Conservation (phyloP, 2,888 invertebrate species). For the Nomada fabriciana region DNA sequence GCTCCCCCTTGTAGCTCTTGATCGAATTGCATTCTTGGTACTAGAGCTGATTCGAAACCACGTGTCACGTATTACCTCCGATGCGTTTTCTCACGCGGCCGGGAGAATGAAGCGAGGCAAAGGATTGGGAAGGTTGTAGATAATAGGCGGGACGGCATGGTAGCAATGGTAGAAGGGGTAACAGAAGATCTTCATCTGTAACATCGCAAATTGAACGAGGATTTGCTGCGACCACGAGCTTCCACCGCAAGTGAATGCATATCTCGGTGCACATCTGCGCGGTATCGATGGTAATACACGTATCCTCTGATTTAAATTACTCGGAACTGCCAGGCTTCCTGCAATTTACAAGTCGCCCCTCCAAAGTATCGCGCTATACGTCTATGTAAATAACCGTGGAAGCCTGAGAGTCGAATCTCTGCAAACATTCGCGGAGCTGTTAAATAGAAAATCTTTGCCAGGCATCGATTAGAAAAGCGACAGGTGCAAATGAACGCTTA, state of each 20-base stretch:
- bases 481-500: no score
- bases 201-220: conserved; percentile 82
- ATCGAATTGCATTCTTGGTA: conserved; percentile 66
- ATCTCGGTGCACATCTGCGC: conserved; percentile 68
- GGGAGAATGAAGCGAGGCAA: conserved; percentile 58
- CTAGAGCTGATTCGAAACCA: conserved; percentile 66
- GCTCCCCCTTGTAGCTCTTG: conserved; percentile 63
- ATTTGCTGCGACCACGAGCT: conserved; percentile 79
- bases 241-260: conserved; percentile 81
- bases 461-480: not conserved
- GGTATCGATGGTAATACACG: conserved; percentile 65
- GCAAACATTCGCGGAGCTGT: not conserved
- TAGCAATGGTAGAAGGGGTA: conserved; percentile 48
- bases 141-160: conserved; percentile 51
- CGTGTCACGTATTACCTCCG: conserved; percentile 72
- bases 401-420: not conserved
- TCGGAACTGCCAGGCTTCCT: conserved; percentile 47
- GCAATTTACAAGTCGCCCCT: conserved; percentile 60
- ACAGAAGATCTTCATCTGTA: conserved; percentile 77
- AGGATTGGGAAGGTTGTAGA: conserved; percentile 60
- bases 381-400: conserved; percentile 31
- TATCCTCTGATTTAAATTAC: conserved; percentile 73
- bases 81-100: conserved; percentile 74
- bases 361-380: conserved; percentile 21
- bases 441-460: not conserved